phyloP scores from a whole-genome alignment of 2,797 vertebrate genomes.

The Rhinoraja longicauda region DNA sequence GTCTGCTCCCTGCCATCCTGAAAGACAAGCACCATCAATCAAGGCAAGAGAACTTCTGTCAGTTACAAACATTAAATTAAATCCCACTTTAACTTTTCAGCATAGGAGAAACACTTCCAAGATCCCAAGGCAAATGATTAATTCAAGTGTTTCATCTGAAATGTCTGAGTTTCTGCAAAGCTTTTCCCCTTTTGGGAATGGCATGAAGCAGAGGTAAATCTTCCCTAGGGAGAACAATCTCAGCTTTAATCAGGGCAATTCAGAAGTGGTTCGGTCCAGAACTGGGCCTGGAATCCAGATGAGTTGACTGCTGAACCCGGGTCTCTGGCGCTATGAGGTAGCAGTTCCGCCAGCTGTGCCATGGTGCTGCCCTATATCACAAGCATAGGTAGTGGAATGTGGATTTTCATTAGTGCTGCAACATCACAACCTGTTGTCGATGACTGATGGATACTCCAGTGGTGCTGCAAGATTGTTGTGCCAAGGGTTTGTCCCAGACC shows the following conservation, averaged over 20 bases:
- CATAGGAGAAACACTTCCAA: background rate
- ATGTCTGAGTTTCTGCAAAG: background rate
- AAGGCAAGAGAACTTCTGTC: background rate
- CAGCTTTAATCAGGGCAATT: too few relatives aligned
- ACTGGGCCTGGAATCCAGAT: too few relatives aligned
- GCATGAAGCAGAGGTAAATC: background rate
- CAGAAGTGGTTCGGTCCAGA: background rate
- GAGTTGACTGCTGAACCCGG: too few relatives aligned
- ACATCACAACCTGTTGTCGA: too few relatives aligned
- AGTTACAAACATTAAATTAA: background rate
- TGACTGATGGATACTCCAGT: background rate
- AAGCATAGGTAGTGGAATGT: background rate
- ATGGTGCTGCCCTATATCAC: background rate
- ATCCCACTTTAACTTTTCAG: background rate
- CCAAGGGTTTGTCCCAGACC: background rate
- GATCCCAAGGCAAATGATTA: background rate
- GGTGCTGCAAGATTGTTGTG: background rate
- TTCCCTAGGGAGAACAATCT: background rate
- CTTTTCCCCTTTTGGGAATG: background rate
- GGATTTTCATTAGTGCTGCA: background rate
- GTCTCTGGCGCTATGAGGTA: too few relatives aligned
- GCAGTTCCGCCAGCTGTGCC: too few relatives aligned
- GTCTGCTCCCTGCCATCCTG: slow-evolving; percentile 91
- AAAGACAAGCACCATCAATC: slow-evolving; percentile 20
- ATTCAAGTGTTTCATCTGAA: background rate